Evolutionary conservation across 2,113 vertebrate genomes (phyloP), one percentile per base, ranked within the genome.

Genomic region (Pavo muticus): DNA sequence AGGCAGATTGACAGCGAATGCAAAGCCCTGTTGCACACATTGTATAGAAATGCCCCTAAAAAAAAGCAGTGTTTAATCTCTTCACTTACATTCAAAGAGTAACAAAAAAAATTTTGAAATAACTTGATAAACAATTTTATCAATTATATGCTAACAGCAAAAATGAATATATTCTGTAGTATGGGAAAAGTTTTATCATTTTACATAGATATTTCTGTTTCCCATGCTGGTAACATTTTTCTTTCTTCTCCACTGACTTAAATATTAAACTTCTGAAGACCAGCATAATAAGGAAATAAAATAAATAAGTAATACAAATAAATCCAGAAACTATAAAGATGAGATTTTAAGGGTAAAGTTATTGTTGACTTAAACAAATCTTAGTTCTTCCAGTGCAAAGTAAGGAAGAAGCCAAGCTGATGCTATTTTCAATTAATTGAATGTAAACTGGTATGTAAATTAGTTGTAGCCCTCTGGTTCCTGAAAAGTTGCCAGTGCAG

Each of bases 101-200:
- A 56, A 32, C 30, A 42, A 61, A 56, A 56, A 18, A 24, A 8
- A 1, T 32, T 27, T 59, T 23, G 30, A 59, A 74, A 50, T 39
- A 69, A 44, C 25, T 25, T 14, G 13, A 27, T 52, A 27, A 11
- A 18, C 4, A 29, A 29, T 54, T 54, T 27, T 69, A 35, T 35
- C n/a, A 48, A 63, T 15, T 20, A 57, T 30, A 57, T 27, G 23
- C 6, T 63, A 77, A 56, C 2, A 57, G 9, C 72, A 77, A 82
- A 59, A 82, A 54, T 21, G 27, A 70, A 15, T 9, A 5, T n/a
- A 30, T 14, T 14, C 6, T 39, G 24, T 9, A 0, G 0, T n/a
- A 18, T 23, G 12, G 65, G 13, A 48, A 20, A 69, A 67, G 16
- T 9, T 75, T 2, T 37, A 32, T 40, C 27, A 4, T 30, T 19